Evolutionary conservation across 2,113 vertebrate genomes (phyloP), one percentile per base, ranked within the genome.

Genomic region (Ptyas mucosa): DNA sequence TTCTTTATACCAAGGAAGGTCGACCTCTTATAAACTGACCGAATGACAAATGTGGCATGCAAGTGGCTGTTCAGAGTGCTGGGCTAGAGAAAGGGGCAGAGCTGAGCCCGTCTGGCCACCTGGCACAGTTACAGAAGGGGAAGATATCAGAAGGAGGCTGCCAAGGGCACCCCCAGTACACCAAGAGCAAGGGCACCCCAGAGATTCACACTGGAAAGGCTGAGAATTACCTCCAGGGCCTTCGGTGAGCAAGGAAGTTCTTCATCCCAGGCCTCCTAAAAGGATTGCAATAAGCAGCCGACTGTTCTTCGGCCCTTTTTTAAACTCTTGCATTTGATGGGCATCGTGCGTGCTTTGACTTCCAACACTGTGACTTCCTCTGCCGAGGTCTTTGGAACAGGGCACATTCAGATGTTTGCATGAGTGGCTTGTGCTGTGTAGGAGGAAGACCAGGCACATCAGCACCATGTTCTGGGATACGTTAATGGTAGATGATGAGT

Each of bases 401-500:
- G 39, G 34, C 39, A 21, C 21, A 43, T 14, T 43, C 23, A 43
- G 39, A 55, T 39, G 1, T 1, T 55, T 3, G 29, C 34, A 39
- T 57, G 55, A 57, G 39, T 6, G n/a, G n/a, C 23, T 43, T 34
- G 20, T 34, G 15, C 1, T 0, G n/a, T 0, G 23, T 8, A 9
- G 23, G 8, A 61, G 7, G 58, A 54, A 75, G 57, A 0, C 2
- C 0, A 1, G 46, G 53, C 0, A 1, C 52, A 8, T 18, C 58
- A 29, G 26, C 0, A 2, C 2, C 11, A 8, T 18, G 88, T 91
- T 90, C 93, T 75, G 1, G 4, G 8, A 23, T 24, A 21, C 6
- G 0, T 8, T 51, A 23, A 53, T 49, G 2, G 23, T 18, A 52
- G 0, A 8, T 0, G 1, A 0, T 1, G 3, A 55, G 0, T 0